Percentiles rank a stretch among this genome's conserved stretches.
These are phyloP conservation scores for Vireo altiloquus DNA, from an alignment of 2,113 vertebrate species.

Conservation along the genomic window DNA sequence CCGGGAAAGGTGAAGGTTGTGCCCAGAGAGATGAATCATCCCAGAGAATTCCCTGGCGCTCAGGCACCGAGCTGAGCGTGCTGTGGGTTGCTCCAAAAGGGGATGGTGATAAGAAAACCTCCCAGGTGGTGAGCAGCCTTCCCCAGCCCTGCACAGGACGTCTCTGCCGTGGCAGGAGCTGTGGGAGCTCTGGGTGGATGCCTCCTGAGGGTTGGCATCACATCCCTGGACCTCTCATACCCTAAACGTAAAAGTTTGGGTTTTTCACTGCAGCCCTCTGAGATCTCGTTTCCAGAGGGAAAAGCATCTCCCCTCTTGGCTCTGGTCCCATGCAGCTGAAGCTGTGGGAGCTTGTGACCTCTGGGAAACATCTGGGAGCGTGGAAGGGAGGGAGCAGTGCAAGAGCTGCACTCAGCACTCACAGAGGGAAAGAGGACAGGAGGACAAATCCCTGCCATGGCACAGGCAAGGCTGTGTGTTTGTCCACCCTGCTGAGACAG, in stretches of 20 bases:
- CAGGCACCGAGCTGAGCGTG: neutral
- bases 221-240: neutral
- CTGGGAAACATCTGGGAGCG: neutral
- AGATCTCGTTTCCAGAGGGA: neutral
- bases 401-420: fast-evolving
- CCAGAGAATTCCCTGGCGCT: neutral
- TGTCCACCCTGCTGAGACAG: neutral
- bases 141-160: neutral
- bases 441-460: neutral
- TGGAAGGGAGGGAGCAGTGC: neutral
- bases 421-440: neutral
- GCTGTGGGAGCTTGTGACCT: neutral
- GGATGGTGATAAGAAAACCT: neutral
- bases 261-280: neutral
- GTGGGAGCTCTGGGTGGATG: neutral
- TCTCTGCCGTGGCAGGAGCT: neutral
- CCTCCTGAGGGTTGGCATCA: neutral
- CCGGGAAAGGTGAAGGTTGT: neutral
- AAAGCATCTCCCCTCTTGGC: neutral
- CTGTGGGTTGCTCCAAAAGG: neutral
- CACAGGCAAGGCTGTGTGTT: neutral
- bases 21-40: neutral
- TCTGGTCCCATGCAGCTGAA: neutral
- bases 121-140: neutral
- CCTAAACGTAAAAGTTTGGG: neutral